A percentile compares a stretch with the other conserved stretches of the same genome.
Conservation (phyloP, 2,797 vertebrate genomes). For the Cossypha caffra region DNA sequence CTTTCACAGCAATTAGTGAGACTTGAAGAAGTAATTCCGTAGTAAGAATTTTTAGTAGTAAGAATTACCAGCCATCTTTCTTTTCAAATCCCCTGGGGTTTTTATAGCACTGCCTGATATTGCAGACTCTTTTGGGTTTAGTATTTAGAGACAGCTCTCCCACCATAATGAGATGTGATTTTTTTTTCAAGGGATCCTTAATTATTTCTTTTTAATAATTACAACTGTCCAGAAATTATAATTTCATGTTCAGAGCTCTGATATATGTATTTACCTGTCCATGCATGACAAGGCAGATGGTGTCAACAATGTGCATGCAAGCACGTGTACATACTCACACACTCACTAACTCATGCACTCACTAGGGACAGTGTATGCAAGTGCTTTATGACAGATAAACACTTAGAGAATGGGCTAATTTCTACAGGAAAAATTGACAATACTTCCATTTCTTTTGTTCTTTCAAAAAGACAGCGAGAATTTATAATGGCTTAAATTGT, state of each 20-base stretch:
- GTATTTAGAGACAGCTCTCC: neutral
- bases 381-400: neutral
- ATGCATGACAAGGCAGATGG: neutral
- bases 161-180: neutral
- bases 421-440: neutral
- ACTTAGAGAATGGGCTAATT: neutral
- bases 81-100: neutral
- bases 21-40: neutral
- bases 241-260: neutral
- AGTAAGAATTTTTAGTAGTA: neutral
- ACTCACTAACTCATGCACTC: neutral
- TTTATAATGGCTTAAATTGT: neutral
- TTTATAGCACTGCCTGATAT: neutral
- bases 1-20: neutral
- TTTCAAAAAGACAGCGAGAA: neutral
- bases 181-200: neutral
- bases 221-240: neutral
- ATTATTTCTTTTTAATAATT: neutral
- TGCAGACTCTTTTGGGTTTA: neutral
- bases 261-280: fast-evolving
- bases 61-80: neutral
- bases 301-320: neutral
- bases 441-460: neutral
- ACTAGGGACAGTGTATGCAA: neutral
- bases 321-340: fast-evolving